Percentiles rank a stretch among this genome's conserved stretches.
Conservation (phyloP, 2,113 vertebrate genomes). For the Paradoxurus hermaphroditus region DNA sequence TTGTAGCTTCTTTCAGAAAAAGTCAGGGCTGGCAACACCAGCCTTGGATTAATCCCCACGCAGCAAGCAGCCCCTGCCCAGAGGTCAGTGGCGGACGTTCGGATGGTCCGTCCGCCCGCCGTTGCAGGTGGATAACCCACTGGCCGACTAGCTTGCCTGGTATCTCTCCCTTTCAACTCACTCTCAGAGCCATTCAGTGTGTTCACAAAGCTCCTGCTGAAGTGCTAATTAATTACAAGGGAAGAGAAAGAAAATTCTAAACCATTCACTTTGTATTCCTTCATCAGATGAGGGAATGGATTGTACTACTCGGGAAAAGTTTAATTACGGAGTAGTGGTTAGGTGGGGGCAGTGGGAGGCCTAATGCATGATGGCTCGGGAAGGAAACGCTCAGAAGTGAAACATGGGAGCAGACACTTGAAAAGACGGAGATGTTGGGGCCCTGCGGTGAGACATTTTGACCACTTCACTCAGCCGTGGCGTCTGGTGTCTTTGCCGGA, state of each 20-base stretch:
- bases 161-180: not conserved
- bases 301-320: not conserved
- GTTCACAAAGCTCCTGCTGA: not conserved
- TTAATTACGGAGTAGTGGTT: not conserved
- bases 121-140: not conserved
- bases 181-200: not conserved
- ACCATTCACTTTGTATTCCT: not conserved
- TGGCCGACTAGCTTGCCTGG: not conserved
- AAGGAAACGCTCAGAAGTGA: not conserved
- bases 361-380: not conserved
- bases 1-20: not conserved
- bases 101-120: not conserved
- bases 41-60: not conserved
- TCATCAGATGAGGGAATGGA: not conserved
- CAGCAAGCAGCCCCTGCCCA: not conserved
- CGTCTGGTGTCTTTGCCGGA: not conserved
- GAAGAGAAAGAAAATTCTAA: slow-evolving; percentile 20
- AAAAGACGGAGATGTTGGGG: not conserved
- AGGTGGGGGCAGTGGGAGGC: not conserved
- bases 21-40: not conserved
- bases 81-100: not conserved
- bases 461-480: not conserved
- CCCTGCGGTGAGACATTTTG: no score
- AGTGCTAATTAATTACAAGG: not conserved
- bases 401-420: not conserved